A percentile compares a stretch with the other conserved stretches of the same genome.
phyloP scores from a whole-genome alignment of 2,888 invertebrate species.

The Heterodera filipjevi region DNA sequence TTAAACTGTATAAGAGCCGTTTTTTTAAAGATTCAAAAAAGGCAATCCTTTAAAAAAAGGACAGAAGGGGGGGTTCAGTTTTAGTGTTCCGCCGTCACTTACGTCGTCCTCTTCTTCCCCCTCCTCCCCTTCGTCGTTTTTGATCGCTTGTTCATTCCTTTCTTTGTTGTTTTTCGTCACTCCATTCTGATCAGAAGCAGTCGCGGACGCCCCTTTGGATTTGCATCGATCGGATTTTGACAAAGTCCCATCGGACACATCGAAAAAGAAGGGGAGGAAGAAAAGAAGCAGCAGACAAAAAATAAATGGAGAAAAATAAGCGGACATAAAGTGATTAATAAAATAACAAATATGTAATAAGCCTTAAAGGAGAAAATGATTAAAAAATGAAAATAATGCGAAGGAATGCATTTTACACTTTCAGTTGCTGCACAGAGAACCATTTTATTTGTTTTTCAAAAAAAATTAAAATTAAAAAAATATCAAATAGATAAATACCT shows the following conservation, averaged over 20 bases:
- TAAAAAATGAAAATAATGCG: too few relatives aligned
- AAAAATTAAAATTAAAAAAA: too few relatives aligned
- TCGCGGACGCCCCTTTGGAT: background rate
- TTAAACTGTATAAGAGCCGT: too few relatives aligned
- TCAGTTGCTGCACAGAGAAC: too few relatives aligned
- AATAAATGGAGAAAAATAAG: background rate
- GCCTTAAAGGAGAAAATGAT: too few relatives aligned
- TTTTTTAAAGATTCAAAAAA: background rate
- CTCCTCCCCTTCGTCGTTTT: background rate
- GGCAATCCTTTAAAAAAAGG: too few relatives aligned
- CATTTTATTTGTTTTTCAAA: too few relatives aligned
- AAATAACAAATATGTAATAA: too few relatives aligned
- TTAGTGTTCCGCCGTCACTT: too few relatives aligned
- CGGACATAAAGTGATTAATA: background rate
- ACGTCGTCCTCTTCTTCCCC: background rate
- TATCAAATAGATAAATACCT: too few relatives aligned
- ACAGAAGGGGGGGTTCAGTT: too few relatives aligned
- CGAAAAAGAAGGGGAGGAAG: background rate
- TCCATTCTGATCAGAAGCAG: background rate
- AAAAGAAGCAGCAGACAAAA: background rate
- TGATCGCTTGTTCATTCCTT: background rate
- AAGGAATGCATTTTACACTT: too few relatives aligned
- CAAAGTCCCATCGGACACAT: constrained; percentile 2
- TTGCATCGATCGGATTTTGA: constrained; percentile 21
- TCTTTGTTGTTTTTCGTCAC: background rate